Evolutionary conservation across 2,797 vertebrate species (phyloP).

Genomic region (Aldrovandia affinis): DNA sequence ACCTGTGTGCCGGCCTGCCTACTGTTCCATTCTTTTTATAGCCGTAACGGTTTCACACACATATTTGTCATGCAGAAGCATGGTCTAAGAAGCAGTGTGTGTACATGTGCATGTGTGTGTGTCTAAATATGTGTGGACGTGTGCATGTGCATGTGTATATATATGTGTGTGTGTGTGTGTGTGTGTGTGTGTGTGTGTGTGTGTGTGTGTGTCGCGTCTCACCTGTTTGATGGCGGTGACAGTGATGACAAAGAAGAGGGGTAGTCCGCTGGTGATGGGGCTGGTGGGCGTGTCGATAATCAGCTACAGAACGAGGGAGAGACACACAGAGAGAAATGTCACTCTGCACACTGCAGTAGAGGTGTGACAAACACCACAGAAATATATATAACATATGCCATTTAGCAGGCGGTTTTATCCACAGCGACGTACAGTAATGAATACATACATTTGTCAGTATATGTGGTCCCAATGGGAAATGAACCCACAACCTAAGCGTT

Average conservation of each 20-base stretch:
- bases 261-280: slow-evolving; percentile 92
- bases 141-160: neutral
- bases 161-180: neutral
- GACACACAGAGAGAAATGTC: neutral
- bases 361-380: neutral
- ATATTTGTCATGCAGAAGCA: neutral
- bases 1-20: no score
- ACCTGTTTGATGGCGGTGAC: slow-evolving; percentile 98
- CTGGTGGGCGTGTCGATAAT: slow-evolving; percentile 98
- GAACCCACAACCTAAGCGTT: no score
- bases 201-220: slow-evolving; percentile 48
- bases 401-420: no score
- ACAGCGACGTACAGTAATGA: no score
- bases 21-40: neutral
- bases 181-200: slow-evolving; percentile 46
- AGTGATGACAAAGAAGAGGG: slow-evolving; percentile 94
- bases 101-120: neutral
- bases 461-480: no score
- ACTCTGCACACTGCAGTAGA: neutral
- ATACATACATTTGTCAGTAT: no score
- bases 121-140: neutral
- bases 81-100: neutral
- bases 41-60: neutral
- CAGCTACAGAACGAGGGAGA: slow-evolving; percentile 70
- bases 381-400: no score